A percentile compares a stretch with the other conserved stretches of the same genome.
These are phyloP conservation scores for Anguilla pacifica DNA, from an alignment of 2,797 vertebrate genomes.

Conservation along the genomic window DNA sequence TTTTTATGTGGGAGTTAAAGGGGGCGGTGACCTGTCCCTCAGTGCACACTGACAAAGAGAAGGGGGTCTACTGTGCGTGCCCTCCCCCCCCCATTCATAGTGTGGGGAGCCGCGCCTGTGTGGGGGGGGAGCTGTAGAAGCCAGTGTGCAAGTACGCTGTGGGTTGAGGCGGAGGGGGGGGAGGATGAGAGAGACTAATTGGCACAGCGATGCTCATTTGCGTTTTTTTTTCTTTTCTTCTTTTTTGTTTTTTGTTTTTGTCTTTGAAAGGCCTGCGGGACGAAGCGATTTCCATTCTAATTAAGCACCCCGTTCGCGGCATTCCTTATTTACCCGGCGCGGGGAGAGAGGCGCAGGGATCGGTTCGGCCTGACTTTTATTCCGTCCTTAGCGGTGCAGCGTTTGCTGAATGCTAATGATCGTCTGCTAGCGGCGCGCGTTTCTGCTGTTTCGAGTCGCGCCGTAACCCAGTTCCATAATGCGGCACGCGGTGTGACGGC, in stretches of 20 bases:
- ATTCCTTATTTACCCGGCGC: neutral
- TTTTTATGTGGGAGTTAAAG: neutral
- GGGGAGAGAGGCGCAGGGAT: neutral
- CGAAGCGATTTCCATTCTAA: conserved; percentile 7
- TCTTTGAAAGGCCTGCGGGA: conserved; percentile 3
- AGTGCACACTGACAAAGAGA: neutral
- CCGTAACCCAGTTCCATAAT: neutral
- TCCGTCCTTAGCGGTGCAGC: neutral
- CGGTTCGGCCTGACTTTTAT: neutral
- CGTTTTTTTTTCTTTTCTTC: neutral
- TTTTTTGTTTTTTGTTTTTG: neutral
- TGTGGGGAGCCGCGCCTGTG: neutral
- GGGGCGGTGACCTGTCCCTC: neutral
- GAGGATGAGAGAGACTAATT: neutral
- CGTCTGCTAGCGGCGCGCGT: neutral
- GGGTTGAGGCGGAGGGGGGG: neutral
- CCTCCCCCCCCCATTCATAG: neutral
- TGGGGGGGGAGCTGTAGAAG: neutral
- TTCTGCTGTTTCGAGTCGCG: neutral
- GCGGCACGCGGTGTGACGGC: neutral
- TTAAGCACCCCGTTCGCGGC: neutral
- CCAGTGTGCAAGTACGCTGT: neutral
- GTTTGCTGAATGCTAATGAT: neutral
- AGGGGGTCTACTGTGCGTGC: neutral
- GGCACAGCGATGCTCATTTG: conserved; percentile 7